Percentiles rank a stretch among this genome's conserved stretches.
phyloP scores from a whole-genome alignment of 2,797 vertebrate genomes.

The Hipposideros larvatus region DNA sequence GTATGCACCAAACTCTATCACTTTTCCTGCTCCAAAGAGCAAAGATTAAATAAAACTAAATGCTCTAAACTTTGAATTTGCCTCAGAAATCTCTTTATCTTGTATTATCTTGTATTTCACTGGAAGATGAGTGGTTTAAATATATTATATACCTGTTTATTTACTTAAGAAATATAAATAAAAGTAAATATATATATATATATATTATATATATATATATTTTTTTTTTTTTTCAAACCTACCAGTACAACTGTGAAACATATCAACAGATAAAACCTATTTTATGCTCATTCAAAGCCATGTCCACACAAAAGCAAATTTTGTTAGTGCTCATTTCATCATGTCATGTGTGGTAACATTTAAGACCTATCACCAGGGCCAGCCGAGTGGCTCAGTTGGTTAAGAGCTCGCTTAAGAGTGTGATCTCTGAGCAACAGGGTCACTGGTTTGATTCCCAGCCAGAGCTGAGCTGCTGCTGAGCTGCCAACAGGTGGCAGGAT shows the following conservation, averaged over 20 bases:
- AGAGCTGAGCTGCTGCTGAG: too few species aligned
- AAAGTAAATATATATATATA: not conserved
- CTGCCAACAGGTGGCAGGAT: too few species aligned
- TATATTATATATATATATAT: too few species aligned
- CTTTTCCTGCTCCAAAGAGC: constrained; percentile 70
- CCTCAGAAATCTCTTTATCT: not conserved
- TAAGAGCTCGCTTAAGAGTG: too few species aligned
- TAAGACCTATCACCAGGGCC: not conserved
- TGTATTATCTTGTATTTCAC: not conserved
- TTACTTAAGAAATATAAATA: not conserved
- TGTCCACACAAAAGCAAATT: not conserved
- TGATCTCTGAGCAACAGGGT: too few species aligned
- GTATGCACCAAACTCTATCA: constrained; percentile 67
- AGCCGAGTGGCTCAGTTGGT: too few species aligned
- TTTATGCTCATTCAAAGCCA: not conserved
- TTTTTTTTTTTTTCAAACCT: not conserved
- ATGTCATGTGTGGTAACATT: not conserved
- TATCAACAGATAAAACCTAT: not conserved
- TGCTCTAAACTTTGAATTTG: not conserved
- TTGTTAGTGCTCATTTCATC: not conserved
- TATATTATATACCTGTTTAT: not conserved
- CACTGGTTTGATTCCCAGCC: too few species aligned
- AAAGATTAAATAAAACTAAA: constrained; percentile 59
- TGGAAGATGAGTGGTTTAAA: not conserved
- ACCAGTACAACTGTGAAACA: not conserved